Base-by-base conservation (phyloP, 23 tunicate genomes). In the Trididemnum clinides region DNA sequence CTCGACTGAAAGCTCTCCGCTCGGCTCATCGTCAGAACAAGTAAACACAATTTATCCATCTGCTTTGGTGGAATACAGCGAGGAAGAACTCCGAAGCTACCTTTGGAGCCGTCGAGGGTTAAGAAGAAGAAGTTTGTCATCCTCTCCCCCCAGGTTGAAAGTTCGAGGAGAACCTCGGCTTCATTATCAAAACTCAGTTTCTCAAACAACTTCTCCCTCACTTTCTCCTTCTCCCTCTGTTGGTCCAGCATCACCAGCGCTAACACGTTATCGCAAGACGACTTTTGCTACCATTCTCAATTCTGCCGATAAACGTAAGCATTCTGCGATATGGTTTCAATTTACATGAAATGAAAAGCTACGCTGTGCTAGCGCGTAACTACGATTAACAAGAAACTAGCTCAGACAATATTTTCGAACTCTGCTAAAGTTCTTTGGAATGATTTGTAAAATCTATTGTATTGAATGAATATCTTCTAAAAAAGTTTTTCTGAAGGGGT, bases 71-170 rank as follows among this genome's bases (percentile, higher is more conserved):
- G 32, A 71, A 0, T 51, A 70, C 78, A 10, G 54, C 71, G 79
- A 50, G 26, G 33, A 54, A 1, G 58, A 85, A 25, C 57, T 73
- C 29, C n/a, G 58, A 3, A 35, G 37, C 10, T 73, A 71, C 36
- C 22, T 57, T 1, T 30, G 57, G 50, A 70, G 50, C 39, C 36
- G 76, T n/a, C 34, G 77, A 34, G 50, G 44, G 7, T 34, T 25
- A 6, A 39, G 85, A 51, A 66, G 85, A 69, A 71, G 91, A 22
- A 87, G 91, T 57, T 57, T 80, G 4, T 87, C 91, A 0, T 72
- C 54, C 2, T 80, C 85, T n/a, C 91, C 91, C 25, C 91, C 91
- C 0, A 69, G 91, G 32, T 33, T 57, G 10, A 15, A 30, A 31
- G 27, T 15, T 2, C 36, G 30, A 36, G 1, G 34, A 22, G 35